A percentile compares a stretch with the other conserved stretches of the same genome.
Conservation (phyloP, 2,797 vertebrate genomes). For the Glossophaga mutica region DNA sequence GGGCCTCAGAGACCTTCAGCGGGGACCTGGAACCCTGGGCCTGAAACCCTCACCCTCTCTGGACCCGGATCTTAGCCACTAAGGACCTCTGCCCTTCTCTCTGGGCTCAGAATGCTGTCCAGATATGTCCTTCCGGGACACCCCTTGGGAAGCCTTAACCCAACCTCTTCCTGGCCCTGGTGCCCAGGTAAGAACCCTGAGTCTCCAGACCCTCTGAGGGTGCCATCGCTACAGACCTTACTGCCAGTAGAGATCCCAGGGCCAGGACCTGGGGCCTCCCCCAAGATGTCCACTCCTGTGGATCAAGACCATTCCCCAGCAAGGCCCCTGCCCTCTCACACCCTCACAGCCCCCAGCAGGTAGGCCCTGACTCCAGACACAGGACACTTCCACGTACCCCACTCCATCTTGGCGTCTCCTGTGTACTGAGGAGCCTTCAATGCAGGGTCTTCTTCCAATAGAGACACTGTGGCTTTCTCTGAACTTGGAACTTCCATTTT, state of each 20-base stretch:
- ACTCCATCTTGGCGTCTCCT: neutral
- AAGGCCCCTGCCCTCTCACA: neutral
- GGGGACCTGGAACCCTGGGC: neutral
- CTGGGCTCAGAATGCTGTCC: neutral
- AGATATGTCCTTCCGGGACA: neutral
- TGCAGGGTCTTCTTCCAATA: neutral
- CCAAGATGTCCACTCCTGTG: neutral
- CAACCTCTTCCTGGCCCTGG: neutral
- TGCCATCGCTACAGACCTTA: neutral
- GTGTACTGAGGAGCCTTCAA: neutral
- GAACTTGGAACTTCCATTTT: neutral
- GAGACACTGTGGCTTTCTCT: neutral
- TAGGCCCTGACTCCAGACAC: neutral
- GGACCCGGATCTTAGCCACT: neutral
- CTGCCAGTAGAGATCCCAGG: neutral
- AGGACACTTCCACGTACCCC: neutral
- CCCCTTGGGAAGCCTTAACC: neutral
- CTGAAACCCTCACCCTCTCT: neutral
- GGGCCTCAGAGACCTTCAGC: neutral
- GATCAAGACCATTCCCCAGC: neutral
- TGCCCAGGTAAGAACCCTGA: neutral
- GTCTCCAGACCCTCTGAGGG: neutral
- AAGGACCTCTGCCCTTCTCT: neutral
- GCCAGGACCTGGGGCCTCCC: neutral
- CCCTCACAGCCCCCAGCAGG: neutral